Percentiles rank a stretch among this genome's conserved stretches.
These are phyloP conservation scores for Anser cygnoides DNA, from an alignment of 2,113 vertebrate species.

Conservation along the genomic window DNA sequence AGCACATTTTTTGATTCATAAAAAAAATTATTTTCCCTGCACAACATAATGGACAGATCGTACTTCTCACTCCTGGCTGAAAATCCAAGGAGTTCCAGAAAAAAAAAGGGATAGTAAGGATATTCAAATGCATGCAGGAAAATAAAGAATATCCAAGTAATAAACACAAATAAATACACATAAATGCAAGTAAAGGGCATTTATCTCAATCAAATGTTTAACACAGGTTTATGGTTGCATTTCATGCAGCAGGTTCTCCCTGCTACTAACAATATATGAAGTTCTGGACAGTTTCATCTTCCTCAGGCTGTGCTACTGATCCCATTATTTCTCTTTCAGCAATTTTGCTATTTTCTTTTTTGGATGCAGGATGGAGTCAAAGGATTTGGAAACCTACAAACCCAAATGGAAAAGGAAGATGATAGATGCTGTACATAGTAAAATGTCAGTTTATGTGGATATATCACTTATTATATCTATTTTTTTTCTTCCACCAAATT, in stretches of 20 bases:
- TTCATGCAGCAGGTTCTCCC: background rate
- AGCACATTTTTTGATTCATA: conserved; percentile 63
- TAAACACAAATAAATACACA: background rate
- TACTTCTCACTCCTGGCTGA: background rate
- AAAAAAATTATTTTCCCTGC: conserved; percentile 43
- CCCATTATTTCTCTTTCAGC: background rate
- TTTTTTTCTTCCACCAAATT: background rate
- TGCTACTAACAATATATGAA: background rate
- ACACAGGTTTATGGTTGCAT: background rate
- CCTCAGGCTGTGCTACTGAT: background rate
- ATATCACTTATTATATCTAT: background rate
- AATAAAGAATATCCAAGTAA: background rate
- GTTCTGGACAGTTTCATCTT: background rate
- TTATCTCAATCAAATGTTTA: background rate
- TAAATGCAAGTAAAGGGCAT: background rate
- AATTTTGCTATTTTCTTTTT: background rate
- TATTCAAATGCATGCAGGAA: background rate
- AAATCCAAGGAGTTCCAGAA: conserved; percentile 13
- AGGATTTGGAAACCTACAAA: background rate
- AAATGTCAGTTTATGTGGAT: background rate
- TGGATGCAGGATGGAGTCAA: background rate
- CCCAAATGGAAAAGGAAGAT: background rate
- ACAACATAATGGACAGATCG: background rate
- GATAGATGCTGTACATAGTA: background rate
- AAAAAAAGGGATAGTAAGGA: background rate